Conservation (phyloP, 2,888 invertebrate genomes). For the Exephanes ischioxanthus region DNA sequence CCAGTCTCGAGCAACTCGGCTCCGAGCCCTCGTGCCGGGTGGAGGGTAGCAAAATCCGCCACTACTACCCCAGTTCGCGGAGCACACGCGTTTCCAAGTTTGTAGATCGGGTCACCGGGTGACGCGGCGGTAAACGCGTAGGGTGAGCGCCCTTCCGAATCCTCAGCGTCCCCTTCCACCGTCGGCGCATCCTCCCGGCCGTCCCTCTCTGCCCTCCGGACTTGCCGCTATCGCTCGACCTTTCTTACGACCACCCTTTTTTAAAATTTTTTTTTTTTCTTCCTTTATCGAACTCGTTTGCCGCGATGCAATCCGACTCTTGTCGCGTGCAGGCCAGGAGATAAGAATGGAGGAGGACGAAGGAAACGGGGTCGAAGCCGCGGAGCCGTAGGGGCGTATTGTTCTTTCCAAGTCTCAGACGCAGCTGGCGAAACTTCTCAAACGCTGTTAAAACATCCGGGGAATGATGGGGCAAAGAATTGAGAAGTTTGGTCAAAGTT, state of each 20-base stretch:
- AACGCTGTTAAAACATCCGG: slow-evolving; percentile 4
- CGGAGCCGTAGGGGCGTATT: neutral
- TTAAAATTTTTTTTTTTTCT: neutral
- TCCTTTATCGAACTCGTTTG: neutral
- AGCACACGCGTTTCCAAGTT: slow-evolving; percentile 76
- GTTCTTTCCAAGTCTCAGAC: neutral
- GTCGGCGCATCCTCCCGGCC: neutral
- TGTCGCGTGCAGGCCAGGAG: slow-evolving; percentile 37
- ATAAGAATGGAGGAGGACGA: neutral
- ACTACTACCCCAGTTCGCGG: slow-evolving; percentile 82
- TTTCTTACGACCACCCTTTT: neutral
- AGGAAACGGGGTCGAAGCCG: neutral
- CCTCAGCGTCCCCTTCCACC: slow-evolving; percentile 50
- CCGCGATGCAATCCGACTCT: slow-evolving; percentile 47
- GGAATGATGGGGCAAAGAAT: slow-evolving; percentile 13
- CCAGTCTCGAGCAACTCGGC: slow-evolving; percentile 38
- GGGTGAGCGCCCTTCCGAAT: slow-evolving; percentile 47
- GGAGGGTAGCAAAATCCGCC: slow-evolving; percentile 64
- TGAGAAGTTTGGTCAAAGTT: slow-evolving; percentile 34
- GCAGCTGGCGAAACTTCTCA: neutral
- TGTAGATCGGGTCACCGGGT: slow-evolving; percentile 82
- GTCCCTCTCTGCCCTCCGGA: slow-evolving; percentile 1
- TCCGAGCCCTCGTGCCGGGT: slow-evolving; percentile 61
- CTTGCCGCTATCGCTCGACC: neutral
- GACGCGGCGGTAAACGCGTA: slow-evolving; percentile 70